Evolutionary conservation across 2,888 invertebrate species (phyloP), one percentile per base, ranked within the genome.

Genomic region (Alentia gelatinosa): DNA sequence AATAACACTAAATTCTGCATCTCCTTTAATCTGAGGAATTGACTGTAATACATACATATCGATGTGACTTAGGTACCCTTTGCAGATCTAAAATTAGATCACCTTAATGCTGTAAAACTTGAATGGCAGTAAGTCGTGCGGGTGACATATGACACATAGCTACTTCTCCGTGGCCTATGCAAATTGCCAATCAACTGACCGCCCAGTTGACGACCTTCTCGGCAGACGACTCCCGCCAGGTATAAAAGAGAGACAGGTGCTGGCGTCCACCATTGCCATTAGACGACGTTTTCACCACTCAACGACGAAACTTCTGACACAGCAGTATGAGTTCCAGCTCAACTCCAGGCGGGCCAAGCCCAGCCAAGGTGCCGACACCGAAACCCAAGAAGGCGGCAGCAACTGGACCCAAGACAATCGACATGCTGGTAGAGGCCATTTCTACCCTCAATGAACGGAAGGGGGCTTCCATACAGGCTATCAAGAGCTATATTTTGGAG

Each of bases 381-480:
- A 12, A 30, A 30, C 86, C 40, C 30, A 39, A 39, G 26, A 50
- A 42, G 50, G 23, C 89, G 39, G 35, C 89, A 0, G 33, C 50
- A 5, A 12, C 90, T 0, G 84, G 56, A 0, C 90, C 90, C n/a
- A 90, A 86, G n/a, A 86, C 68, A 19, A 26, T 86, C 0, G 84
- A 83, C 40, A 90, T 90, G 90, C 40, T 84, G 15, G 74, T 90
- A 30, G 90, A 84, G 12, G 90, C 90, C 1, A 86, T 90, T n/a
- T 47, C 63, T 23, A 37, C 56, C 7, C 37, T 90, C 15, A 37
- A 15, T 39, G 90, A 90, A 63, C 33, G 84, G 39, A 94, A 93
- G 88, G 94, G 94, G 7, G 93, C 93, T 0, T 92, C 94, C 5
- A 93, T 94, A 30, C 92, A 88, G 12, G 92, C 93, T 56, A 94